Evolutionary conservation across 2,888 invertebrate species (phyloP).

Genomic region (Agonopterix arenella): DNA sequence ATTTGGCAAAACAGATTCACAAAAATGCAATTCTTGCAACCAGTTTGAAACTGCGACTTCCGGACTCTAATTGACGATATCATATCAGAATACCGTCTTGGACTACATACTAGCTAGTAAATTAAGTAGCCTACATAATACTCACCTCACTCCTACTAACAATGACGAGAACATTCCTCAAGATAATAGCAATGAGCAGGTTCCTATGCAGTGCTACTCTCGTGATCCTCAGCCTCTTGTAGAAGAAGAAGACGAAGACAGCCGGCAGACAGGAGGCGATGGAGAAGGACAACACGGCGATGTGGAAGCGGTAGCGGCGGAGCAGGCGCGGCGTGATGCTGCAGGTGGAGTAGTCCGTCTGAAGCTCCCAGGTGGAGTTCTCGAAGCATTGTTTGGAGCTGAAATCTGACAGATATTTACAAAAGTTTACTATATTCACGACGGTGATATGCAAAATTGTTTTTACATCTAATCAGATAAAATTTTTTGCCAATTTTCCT

Average conservation of each 20-base stretch:
- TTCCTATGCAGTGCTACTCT: constrained; percentile 78
- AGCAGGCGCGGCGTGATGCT: constrained; percentile 71
- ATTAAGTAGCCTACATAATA: background rate
- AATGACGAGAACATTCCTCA: constrained; percentile 76
- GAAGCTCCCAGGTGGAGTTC: constrained; percentile 75
- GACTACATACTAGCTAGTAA: too few relatives aligned
- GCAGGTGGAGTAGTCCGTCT: constrained; percentile 77
- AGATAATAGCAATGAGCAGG: constrained; percentile 74
- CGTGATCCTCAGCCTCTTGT: constrained; percentile 69
- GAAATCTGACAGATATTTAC: constrained; percentile 53
- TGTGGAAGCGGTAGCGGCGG: constrained; percentile 71
- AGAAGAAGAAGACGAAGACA: constrained; percentile 72
- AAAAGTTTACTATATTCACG: too few relatives aligned
- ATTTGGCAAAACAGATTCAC: too few relatives aligned
- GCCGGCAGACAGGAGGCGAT: constrained; percentile 74
- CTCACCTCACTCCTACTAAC: constrained; percentile 73
- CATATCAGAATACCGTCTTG: too few relatives aligned
- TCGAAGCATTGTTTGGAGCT: constrained; percentile 73
- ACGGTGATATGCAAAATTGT: too few relatives aligned
- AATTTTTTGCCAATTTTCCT: too few relatives aligned
- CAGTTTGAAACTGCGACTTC: too few relatives aligned
- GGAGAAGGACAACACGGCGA: constrained; percentile 69
- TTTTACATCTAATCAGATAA: too few relatives aligned
- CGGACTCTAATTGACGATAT: too few relatives aligned
- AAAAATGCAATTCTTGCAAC: too few relatives aligned